A percentile compares a stretch with the other conserved stretches of the same genome.
Evolutionary conservation across 2,113 vertebrate genomes (phyloP).

Genomic region (Penelope pileata): DNA sequence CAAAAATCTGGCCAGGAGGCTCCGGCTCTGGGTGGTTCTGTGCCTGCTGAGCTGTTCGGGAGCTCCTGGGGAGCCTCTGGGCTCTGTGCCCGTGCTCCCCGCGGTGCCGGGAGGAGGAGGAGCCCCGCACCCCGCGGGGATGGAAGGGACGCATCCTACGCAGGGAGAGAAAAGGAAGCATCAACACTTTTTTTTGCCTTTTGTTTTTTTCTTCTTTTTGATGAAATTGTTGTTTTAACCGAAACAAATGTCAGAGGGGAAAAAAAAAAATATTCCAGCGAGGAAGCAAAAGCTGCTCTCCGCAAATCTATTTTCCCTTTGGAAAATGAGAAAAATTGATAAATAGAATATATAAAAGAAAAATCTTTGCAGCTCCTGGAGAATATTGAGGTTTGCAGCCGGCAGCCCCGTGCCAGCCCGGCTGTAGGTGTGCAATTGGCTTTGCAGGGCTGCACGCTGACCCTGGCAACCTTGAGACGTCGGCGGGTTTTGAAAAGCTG

Average conservation of each 20-base stretch:
- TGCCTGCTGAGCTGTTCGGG: neutral
- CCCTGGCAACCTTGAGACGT: neutral
- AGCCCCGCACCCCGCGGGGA: rapidly evolving
- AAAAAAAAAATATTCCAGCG: neutral
- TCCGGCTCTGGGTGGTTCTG: neutral
- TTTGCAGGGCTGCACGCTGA: neutral
- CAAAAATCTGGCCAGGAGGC: neutral
- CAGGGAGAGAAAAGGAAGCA: neutral
- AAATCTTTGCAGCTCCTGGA: neutral
- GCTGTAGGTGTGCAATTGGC: rapidly evolving
- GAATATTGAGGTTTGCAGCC: neutral
- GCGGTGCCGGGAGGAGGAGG: rapidly evolving
- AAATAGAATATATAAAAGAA: neutral
- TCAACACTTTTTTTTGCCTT: rapidly evolving
- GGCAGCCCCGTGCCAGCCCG: no score
- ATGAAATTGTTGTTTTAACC: neutral
- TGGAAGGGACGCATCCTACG: neutral
- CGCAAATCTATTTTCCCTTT: neutral
- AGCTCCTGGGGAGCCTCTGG: neutral
- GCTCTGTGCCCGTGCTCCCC: neutral
- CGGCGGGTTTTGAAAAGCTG: neutral
- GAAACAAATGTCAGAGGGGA: neutral
- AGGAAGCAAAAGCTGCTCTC: neutral
- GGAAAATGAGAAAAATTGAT: neutral
- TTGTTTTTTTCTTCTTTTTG: neutral